Conservation (phyloP, 2,113 vertebrate genomes). For the Tachycineta bicolor region DNA sequence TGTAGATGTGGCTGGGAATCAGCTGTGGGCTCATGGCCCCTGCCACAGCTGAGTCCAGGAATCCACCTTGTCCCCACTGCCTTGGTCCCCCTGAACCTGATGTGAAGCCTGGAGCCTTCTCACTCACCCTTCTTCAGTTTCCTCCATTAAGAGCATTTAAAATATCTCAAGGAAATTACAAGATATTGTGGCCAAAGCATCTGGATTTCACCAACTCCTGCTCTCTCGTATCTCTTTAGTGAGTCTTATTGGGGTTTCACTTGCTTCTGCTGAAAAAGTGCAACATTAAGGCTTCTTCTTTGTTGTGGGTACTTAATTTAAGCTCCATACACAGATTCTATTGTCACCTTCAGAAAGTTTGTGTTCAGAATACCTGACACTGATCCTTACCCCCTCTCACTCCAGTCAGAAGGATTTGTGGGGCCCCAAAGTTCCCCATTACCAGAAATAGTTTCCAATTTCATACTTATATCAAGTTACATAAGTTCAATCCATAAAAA, state of each 20-base stretch:
- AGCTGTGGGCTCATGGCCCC: accelerated
- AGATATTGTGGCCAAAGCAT: background rate
- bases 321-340: background rate
- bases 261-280: background rate
- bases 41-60: background rate
- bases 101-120: background rate
- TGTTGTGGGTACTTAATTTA: background rate
- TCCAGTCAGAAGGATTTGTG: background rate
- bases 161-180: background rate
- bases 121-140: background rate
- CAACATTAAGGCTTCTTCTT: background rate
- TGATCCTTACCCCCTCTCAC: background rate
- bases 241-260: background rate
- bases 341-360: background rate
- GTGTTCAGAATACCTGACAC: background rate
- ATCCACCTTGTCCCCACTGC: accelerated
- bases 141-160: background rate
- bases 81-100: background rate
- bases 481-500: background rate
- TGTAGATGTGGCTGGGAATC: background rate
- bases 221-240: background rate
- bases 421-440: background rate
- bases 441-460: background rate
- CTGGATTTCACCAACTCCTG: background rate
- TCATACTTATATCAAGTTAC: background rate